Conservation (phyloP, 2,113 vertebrate genomes). For the Centropristis striata region DNA sequence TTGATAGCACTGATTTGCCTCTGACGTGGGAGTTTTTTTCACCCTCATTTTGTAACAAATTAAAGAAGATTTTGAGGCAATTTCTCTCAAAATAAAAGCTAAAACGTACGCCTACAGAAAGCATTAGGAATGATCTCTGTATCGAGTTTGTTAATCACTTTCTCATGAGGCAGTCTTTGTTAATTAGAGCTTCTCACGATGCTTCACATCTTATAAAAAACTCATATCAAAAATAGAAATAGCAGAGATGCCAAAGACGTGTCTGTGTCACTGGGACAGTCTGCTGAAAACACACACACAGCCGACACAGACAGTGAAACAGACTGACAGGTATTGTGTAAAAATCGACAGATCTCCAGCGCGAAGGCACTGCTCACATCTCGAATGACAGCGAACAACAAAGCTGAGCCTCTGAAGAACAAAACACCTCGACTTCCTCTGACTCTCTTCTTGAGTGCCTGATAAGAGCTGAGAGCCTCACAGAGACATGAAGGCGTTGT, state of each 20-base stretch:
- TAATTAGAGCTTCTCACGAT: background rate
- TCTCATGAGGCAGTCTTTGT: background rate
- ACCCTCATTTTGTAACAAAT: background rate
- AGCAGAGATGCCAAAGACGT: slow-evolving; percentile 7
- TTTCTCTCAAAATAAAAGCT: background rate
- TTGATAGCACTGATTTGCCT: no score
- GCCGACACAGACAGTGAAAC: slow-evolving; percentile 17
- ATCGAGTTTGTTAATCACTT: background rate
- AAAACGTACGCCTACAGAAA: background rate
- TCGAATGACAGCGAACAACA: slow-evolving; percentile 29
- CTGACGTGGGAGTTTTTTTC: background rate
- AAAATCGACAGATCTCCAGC: slow-evolving; percentile 8
- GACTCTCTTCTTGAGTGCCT: slow-evolving; percentile 40
- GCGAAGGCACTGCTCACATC: slow-evolving; percentile 15
- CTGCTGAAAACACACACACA: slow-evolving; percentile 24
- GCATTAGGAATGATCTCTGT: background rate
- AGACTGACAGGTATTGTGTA: slow-evolving; percentile 34
- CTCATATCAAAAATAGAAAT: slow-evolving; percentile 1
- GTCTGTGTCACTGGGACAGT: background rate
- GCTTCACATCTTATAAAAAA: background rate
- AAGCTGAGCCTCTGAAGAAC: slow-evolving; percentile 39
- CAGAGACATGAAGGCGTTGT: slow-evolving; percentile 49
- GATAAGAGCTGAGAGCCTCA: slow-evolving; percentile 53
- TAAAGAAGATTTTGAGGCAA: background rate
- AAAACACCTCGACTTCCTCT: slow-evolving; percentile 47